A percentile compares a stretch with the other conserved stretches of the same genome.
Conservation (phyloP, 2,113 vertebrate species). For the Gallinago paraguaiae region DNA sequence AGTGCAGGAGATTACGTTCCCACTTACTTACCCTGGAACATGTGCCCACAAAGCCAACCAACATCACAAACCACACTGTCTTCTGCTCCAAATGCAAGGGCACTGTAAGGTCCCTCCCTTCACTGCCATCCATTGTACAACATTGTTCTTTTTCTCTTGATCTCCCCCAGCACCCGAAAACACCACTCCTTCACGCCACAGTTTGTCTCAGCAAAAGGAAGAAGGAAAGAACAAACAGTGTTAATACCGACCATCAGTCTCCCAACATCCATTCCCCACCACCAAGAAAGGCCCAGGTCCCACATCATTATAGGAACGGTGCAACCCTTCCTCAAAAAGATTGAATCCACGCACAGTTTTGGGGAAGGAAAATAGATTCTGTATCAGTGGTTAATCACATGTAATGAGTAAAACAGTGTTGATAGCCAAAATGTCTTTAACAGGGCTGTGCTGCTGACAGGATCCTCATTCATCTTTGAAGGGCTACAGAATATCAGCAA, state of each 20-base stretch:
- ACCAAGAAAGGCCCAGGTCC: background rate
- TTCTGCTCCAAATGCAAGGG: background rate
- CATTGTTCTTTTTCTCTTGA: background rate
- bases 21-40: background rate
- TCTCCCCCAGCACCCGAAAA: background rate
- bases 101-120: too few relatives aligned
- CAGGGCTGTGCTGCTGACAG: background rate
- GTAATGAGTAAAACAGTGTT: background rate
- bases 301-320: fast-evolving
- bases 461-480: background rate
- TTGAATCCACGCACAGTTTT: fast-evolving
- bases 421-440: background rate
- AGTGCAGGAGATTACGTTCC: fast-evolving
- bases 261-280: background rate
- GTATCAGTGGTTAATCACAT: too few relatives aligned
- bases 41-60: background rate
- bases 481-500: background rate
- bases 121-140: too few relatives aligned
- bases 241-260: background rate
- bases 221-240: fast-evolving
- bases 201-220: background rate
- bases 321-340: background rate
- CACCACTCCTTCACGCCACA: background rate
- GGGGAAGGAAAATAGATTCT: background rate
- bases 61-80: background rate